Conservation (phyloP, 2,888 invertebrate species). For the Parnassius smintheus region DNA sequence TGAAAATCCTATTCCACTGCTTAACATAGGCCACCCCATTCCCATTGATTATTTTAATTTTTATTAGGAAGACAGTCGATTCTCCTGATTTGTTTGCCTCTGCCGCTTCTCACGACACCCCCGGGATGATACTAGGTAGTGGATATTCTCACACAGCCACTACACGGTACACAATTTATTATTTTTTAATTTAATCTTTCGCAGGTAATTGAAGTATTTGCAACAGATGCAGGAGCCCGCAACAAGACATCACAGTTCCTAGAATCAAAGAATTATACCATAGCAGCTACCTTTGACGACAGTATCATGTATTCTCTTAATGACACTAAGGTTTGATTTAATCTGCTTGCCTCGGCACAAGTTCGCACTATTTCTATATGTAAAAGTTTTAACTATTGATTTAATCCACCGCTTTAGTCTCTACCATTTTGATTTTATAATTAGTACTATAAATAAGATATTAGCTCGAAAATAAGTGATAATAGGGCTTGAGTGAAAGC, state of each 20-base stretch:
- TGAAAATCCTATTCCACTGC: too few relatives aligned
- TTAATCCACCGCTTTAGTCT: slow-evolving; percentile 19
- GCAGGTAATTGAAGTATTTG: slow-evolving; percentile 62
- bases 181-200: background rate
- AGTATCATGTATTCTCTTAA: slow-evolving; percentile 57
- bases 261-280: slow-evolving; percentile 58
- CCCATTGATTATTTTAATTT: too few relatives aligned
- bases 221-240: slow-evolving; percentile 45
- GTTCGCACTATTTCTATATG: background rate
- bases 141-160: too few relatives aligned
- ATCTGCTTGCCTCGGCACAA: background rate
- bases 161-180: too few relatives aligned
- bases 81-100: too few relatives aligned
- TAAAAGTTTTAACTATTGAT: slow-evolving; percentile 16
- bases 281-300: slow-evolving; percentile 54
- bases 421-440: background rate
- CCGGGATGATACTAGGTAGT: too few relatives aligned
- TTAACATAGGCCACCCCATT: too few relatives aligned
- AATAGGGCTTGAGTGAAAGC: slow-evolving; percentile 4
- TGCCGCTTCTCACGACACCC: too few relatives aligned
- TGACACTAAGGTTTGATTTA: slow-evolving; percentile 11
- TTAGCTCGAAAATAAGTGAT: slow-evolving; percentile 9
- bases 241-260: slow-evolving; percentile 58
- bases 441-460: background rate
- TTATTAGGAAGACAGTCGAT: too few relatives aligned